Conservation (phyloP, 2,888 invertebrate species). For the Tachina lurida region DNA sequence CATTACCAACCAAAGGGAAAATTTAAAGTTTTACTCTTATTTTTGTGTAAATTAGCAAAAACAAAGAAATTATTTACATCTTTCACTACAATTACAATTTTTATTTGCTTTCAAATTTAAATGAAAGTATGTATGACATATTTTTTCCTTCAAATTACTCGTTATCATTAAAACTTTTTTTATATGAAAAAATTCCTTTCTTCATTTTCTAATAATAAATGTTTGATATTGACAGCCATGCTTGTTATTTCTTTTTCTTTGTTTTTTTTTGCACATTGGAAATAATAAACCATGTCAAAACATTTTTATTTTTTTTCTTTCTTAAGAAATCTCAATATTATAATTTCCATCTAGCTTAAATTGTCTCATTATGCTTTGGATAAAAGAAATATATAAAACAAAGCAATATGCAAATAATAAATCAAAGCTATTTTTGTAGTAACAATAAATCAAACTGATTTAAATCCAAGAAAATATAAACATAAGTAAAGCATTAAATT, state of each 20-base stretch:
- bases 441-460: conserved; percentile 9
- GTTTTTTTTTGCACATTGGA: not conserved
- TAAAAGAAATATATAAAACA: not conserved
- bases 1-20: not conserved
- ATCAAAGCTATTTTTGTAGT: conserved; percentile 9
- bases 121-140: too few relatives aligned
- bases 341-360: not conserved
- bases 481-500: not conserved
- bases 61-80: too few relatives aligned
- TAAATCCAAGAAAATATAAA: not conserved
- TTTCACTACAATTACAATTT: too few relatives aligned
- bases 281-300: not conserved
- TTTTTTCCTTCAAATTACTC: not conserved
- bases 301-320: not conserved
- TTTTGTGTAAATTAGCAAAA: too few relatives aligned
- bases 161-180: not conserved
- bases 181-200: not conserved
- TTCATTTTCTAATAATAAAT: not conserved
- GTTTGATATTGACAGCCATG: conserved; percentile 1
- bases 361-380: not conserved
- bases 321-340: conserved; percentile 1
- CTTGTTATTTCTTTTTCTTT: not conserved
- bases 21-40: too few relatives aligned
- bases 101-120: too few relatives aligned
- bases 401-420: conserved; percentile 12